Base-by-base conservation (phyloP, 2,113 vertebrate genomes). In the Lophochroa leadbeateri region DNA sequence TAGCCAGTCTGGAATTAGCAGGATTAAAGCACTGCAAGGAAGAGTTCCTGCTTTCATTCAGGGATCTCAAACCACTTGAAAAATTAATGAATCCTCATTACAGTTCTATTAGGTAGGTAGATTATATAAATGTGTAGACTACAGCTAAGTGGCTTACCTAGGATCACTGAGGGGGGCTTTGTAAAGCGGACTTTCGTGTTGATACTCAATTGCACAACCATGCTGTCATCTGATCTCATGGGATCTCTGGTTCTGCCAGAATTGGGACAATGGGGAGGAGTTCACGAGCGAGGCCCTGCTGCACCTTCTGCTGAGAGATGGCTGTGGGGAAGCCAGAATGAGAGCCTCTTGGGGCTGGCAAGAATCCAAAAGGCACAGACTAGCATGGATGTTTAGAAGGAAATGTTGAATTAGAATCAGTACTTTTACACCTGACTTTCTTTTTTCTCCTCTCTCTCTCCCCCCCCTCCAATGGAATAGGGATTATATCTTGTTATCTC, bases 401-500 rank as follows among this genome's bases (percentile, higher is more conserved):
- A 75, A 61, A 71, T 27, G 8, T 19, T 82, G 58, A 88, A 86
- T 67, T 68, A 79, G 17, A 83, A 82, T 6, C 19, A 50, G 6
- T 53, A 50, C 28, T 63, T 77, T 52, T 80, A 57, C 27, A 88
- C 70, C 43, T 71, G 23, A 5, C 39, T 68, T 81, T 65, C 3
- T 57, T 60, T 70, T 2, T 21, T 23, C 6, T 6, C 3, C 7
- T 44, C n/a, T 11, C 60, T n/a, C 17, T 31, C 8, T 14, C 33
- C 4, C 28, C 50, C 9, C 31, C 12, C 6, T 13, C 14, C 20
- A 15, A 18, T 39, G 7, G 60, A 83, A 23, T 78, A 77, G 9
- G 64, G 55, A 78, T 93, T 92, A 44, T 61, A 71, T 83, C 90
- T 91, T 92, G 37, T 91, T 91, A 82, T 72, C 44, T 81, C 27